Evolutionary conservation across 2,113 vertebrate genomes (phyloP).

Genomic region (Peromyscus maniculatus): DNA sequence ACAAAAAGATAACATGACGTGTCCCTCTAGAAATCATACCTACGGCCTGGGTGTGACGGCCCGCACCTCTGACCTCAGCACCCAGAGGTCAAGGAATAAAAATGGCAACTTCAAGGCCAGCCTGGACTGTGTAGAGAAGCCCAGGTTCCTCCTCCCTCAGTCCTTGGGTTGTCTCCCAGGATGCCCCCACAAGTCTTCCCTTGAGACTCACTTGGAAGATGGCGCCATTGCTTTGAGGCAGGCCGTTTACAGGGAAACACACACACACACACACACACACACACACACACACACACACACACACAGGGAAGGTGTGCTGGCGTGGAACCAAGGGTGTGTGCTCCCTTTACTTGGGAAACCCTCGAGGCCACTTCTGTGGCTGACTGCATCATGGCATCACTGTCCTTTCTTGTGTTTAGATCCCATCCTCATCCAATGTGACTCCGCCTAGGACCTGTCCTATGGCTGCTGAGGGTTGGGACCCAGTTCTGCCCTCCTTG

Average conservation of each 20-base stretch:
- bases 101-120: background rate
- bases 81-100: background rate
- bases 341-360: background rate
- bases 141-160: no score
- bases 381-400: background rate
- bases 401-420: background rate
- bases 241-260: background rate
- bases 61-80: background rate
- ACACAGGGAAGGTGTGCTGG: background rate
- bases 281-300: background rate
- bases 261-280: background rate
- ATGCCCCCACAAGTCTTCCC: no score
- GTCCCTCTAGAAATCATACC: background rate
- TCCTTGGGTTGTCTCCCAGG: background rate
- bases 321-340: no score
- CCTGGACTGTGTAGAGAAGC: background rate
- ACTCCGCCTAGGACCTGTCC: background rate
- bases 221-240: background rate
- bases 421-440: background rate
- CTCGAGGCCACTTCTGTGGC: background rate
- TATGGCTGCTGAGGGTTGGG: no score
- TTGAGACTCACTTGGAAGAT: background rate
- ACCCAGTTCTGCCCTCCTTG: background rate
- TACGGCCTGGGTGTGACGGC: rapidly evolving
- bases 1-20: background rate